Evolutionary conservation across 2,888 invertebrate species (phyloP).

Genomic region (Nomada ruficornis): DNA sequence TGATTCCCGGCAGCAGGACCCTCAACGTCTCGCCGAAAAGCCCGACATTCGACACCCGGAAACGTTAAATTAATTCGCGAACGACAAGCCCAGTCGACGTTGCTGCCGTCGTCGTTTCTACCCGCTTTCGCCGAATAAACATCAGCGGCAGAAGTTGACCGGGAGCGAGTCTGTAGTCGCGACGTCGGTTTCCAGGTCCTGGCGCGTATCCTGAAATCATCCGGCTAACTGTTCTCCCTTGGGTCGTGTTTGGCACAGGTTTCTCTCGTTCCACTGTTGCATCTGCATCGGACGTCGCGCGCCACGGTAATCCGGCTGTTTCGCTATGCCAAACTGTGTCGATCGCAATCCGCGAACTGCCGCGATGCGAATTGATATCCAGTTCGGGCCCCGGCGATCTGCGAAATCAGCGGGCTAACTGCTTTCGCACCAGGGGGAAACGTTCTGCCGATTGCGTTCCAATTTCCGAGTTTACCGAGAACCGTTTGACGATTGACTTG

Average conservation of each 20-base stretch:
- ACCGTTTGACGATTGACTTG: conserved; percentile 30
- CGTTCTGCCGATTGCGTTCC: conserved; percentile 38
- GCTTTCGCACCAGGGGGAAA: conserved; percentile 35
- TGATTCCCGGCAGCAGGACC: neutral
- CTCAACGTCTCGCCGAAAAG: conserved; percentile 26
- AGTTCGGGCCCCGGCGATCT: conserved; percentile 41
- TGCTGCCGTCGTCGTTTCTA: conserved; percentile 42
- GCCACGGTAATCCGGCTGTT: neutral
- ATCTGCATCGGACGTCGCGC: conserved; percentile 67
- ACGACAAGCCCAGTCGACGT: conserved; percentile 79
- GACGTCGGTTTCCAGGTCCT: conserved; percentile 52
- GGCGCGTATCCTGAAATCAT: conserved; percentile 60
- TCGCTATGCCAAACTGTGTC: conserved; percentile 49
- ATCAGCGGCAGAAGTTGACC: conserved; percentile 81
- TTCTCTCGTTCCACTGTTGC: conserved; percentile 26
- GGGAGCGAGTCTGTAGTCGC: conserved; percentile 45
- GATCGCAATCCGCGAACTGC: conserved; percentile 61
- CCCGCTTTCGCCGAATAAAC: conserved; percentile 75
- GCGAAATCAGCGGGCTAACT: conserved; percentile 53
- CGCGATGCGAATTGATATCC: conserved; percentile 52
- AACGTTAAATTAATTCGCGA: conserved; percentile 77
- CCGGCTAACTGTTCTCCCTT: conserved; percentile 56
- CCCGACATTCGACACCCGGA: conserved; percentile 44
- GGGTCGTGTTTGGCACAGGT: conserved; percentile 35
- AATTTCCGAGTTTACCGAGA: conserved; percentile 35